These are phyloP conservation scores for Trimorus sp. DNA, from an alignment of 2,888 invertebrate genomes.

Conservation along the genomic window DNA sequence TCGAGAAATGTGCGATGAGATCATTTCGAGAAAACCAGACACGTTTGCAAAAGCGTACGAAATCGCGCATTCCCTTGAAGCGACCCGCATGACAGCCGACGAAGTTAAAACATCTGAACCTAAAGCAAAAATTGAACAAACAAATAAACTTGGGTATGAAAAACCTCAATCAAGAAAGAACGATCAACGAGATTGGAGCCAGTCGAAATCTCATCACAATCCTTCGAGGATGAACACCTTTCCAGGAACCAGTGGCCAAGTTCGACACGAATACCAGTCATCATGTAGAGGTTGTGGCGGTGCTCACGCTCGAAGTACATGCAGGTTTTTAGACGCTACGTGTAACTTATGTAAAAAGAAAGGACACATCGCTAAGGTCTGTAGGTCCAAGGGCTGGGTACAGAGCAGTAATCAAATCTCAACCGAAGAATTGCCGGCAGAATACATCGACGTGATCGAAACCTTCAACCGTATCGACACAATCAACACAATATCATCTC, in stretches of 20 bases:
- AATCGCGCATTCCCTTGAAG: slow-evolving; percentile 31
- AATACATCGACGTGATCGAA: neutral
- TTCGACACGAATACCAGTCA: neutral
- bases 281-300: slow-evolving; percentile 16
- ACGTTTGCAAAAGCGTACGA: neutral
- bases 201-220: too few relatives aligned
- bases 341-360: too few relatives aligned
- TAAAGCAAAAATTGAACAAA: neutral
- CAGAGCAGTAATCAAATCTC: neutral
- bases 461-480: neutral
- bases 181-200: too few relatives aligned
- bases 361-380: slow-evolving; percentile 31
- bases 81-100: slow-evolving; percentile 20
- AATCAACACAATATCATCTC: neutral
- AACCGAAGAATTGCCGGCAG: neutral
- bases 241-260: neutral
- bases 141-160: slow-evolving; percentile 13
- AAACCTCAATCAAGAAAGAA: neutral
- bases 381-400: slow-evolving; percentile 3
- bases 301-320: slow-evolving; percentile 3
- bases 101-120: neutral
- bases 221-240: neutral
- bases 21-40: slow-evolving; percentile 48
- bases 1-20: slow-evolving; percentile 54
- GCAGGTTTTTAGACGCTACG: too few relatives aligned